Percentiles rank a stretch among this genome's conserved stretches.
These are phyloP conservation scores for Formica selysi DNA, from an alignment of 1,140 invertebrate species.

Conservation along the genomic window DNA sequence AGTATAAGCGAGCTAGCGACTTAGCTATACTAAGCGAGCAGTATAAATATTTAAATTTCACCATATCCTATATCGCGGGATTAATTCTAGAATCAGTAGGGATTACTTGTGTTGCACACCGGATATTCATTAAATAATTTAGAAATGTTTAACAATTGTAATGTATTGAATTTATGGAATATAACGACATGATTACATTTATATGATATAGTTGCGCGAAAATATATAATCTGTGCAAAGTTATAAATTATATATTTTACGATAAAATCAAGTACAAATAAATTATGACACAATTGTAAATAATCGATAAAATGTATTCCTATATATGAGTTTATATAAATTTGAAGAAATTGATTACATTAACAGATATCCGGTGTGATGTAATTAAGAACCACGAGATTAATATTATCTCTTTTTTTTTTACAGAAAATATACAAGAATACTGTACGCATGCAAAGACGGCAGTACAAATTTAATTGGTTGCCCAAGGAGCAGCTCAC, in stretches of 20 bases:
- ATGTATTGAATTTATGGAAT: constrained; percentile 32
- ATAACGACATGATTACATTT: background rate
- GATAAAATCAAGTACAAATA: background rate
- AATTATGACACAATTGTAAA: background rate
- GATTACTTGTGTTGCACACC: background rate
- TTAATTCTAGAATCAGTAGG: background rate
- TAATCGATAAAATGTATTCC: constrained; percentile 23
- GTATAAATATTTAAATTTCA: background rate
- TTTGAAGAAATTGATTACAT: constrained; percentile 19
- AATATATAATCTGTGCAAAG: background rate
- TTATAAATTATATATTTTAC: constrained; percentile 3
- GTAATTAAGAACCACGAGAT: constrained; percentile 45
- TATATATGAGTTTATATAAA: background rate
- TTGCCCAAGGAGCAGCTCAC: constrained; percentile 83
- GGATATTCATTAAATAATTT: constrained; percentile 49
- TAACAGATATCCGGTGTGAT: background rate
- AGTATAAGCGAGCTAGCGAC: no score
- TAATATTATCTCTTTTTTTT: constrained; percentile 77
- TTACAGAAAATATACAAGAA: constrained; percentile 81
- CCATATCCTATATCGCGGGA: background rate
- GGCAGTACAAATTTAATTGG: constrained; percentile 84
- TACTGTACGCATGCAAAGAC: constrained; percentile 73
- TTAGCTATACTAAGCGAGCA: background rate
- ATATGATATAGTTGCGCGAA: background rate
- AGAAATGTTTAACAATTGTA: constrained; percentile 19